Percentiles rank a stretch among this genome's conserved stretches.
These are phyloP conservation scores for Nymphalis io DNA, from an alignment of 1,140 invertebrate species.

Conservation along the genomic window DNA sequence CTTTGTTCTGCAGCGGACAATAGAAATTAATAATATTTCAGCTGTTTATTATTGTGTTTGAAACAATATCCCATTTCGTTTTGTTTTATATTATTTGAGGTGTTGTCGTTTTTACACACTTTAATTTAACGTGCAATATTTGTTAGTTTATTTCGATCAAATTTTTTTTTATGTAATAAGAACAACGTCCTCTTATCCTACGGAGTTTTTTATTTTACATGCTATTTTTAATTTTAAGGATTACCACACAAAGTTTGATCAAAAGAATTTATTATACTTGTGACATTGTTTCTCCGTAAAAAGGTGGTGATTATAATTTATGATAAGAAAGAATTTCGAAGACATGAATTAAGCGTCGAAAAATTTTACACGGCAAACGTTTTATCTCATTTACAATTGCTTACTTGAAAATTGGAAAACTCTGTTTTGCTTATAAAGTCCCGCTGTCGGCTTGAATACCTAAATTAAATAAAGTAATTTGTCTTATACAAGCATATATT, in stretches of 20 bases:
- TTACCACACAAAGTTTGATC: no score
- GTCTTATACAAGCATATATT: background rate
- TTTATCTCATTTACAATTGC: constrained; percentile 1
- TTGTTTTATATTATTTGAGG: background rate
- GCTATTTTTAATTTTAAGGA: no score
- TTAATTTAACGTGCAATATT: no score
- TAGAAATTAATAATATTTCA: constrained; percentile 3
- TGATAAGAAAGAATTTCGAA: background rate
- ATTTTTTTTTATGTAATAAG: no score
- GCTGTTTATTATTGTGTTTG: background rate
- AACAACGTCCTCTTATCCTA: no score
- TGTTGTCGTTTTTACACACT: no score
- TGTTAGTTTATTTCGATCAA: no score
- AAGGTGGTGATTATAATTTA: no score
- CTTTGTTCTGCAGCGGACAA: background rate
- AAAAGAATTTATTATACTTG: no score
- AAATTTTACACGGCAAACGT: background rate
- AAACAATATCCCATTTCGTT: background rate
- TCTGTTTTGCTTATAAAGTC: background rate
- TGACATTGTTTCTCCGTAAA: no score
- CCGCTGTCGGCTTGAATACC: background rate
- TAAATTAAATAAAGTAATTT: background rate
- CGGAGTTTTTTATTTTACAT: no score
- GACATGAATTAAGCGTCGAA: background rate
- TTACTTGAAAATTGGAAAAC: constrained; percentile 4